Evolutionary conservation across 2,888 invertebrate species (phyloP).

Genomic region (Disparrhopalites patrizii): DNA sequence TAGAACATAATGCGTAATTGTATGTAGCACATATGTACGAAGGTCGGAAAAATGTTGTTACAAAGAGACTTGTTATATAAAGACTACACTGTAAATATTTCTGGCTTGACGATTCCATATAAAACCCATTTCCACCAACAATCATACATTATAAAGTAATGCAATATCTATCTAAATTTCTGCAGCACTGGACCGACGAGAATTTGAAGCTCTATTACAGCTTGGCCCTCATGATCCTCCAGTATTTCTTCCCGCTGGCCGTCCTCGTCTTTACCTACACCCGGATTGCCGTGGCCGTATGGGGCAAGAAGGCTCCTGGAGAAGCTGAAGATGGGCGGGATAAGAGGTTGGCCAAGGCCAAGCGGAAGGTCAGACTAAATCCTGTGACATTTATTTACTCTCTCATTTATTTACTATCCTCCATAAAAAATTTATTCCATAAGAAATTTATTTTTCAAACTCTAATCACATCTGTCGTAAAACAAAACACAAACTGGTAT

Average conservation of each 20-base stretch:
- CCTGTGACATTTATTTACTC: neutral
- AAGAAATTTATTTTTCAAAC: neutral
- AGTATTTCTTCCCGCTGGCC: conserved; percentile 75
- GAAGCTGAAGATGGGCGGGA: conserved; percentile 81
- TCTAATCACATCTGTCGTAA: too few relatives aligned
- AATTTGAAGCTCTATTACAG: conserved; percentile 66
- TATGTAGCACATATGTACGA: too few relatives aligned
- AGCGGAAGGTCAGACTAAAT: conserved; percentile 72
- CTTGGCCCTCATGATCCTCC: conserved; percentile 70
- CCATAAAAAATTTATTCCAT: neutral
- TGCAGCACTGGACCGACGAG: conserved; percentile 6
- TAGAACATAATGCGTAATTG: too few relatives aligned
- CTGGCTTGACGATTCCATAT: too few relatives aligned
- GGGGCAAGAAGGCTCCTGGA: conserved; percentile 81
- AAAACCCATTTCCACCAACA: too few relatives aligned
- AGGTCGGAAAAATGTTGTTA: too few relatives aligned
- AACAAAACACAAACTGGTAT: too few relatives aligned
- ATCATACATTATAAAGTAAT: too few relatives aligned
- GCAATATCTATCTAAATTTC: neutral
- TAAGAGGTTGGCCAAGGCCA: conserved; percentile 75
- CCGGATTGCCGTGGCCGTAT: conserved; percentile 78
- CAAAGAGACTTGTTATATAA: too few relatives aligned
- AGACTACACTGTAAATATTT: too few relatives aligned
- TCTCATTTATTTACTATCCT: neutral
- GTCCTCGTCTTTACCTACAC: conserved; percentile 81